Conservation (phyloP, 2,888 invertebrate genomes). For the Agrotis clavis region DNA sequence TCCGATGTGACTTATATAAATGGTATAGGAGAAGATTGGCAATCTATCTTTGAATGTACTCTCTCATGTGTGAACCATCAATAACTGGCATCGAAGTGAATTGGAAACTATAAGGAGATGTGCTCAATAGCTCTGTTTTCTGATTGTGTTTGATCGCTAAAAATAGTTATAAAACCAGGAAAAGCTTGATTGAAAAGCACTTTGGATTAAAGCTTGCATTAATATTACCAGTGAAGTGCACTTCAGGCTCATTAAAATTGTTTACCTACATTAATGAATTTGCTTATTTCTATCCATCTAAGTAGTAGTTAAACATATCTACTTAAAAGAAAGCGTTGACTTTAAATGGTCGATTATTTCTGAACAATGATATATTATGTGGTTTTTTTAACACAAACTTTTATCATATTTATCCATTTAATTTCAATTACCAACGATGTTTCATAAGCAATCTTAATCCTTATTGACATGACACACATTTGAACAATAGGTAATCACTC, state of each 20-base stretch:
- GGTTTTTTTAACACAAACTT: neutral
- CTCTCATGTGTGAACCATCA: neutral
- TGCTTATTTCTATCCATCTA: neutral
- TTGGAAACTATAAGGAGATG: neutral
- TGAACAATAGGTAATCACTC: constrained; percentile 6
- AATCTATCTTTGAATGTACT: constrained; percentile 20
- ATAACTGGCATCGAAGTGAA: neutral
- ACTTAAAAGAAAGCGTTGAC: neutral
- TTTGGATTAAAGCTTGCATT: neutral
- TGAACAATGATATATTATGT: neutral
- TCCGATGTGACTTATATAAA: constrained; percentile 19
- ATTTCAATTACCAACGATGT: constrained; percentile 6
- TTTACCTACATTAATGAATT: neutral
- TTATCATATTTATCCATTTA: neutral
- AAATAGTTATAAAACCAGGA: neutral
- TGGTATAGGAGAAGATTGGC: constrained; percentile 9
- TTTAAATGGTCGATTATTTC: constrained; percentile 4
- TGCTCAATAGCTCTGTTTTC: neutral
- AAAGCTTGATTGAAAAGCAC: constrained; percentile 3
- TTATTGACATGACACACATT: constrained; percentile 5
- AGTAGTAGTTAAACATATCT: neutral
- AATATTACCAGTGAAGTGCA: neutral
- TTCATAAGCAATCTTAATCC: constrained; percentile 23
- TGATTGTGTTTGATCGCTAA: neutral
- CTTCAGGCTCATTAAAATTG: constrained; percentile 1